Evolutionary conservation across 2,888 invertebrate species (phyloP), one percentile per base, ranked within the genome.

Genomic region (Aspidiotus rigidus): DNA sequence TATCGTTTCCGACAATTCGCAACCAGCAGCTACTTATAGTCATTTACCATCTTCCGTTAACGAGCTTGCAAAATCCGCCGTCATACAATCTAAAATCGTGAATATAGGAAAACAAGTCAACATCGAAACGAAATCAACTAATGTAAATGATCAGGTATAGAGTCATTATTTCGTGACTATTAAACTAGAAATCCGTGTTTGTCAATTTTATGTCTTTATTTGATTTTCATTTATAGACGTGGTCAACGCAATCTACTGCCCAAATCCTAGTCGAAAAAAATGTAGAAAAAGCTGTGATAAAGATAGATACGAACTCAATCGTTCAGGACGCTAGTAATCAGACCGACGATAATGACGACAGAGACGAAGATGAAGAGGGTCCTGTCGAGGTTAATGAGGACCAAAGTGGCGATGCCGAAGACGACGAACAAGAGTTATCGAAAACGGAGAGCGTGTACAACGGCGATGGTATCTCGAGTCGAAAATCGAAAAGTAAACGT

Each of bases 291-390:
- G 40, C 15, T 16, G 39, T 63, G 49, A 63, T 53, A 63, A 63
- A 15, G 53, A 39, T 63, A n/a, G 63, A 63, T 28, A 53, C 44
- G 39, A 53, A 53, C 9, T 63, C 63, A 39, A 62, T 62, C 7
- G 69, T 69, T 1, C 69, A 69, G 15, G 69, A 69, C 17, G 69
- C 69, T 28, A 60, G 69, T 7, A 69, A 69, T 44, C 69, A 69
- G 39, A 69, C 69, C 9, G 69, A 69, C n/a, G 41, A 69, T 41
- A 42, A 69, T 54, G 62, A 56, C 13, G 28, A 55, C 28, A 44
- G 56, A 13, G 39, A 69, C 17, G 44, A 42, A 7, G 55, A 55
- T 40, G 41, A 49, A 2, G 54, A 69, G 9, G n/a, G 11, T 17
- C 28, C 28, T 28, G 28, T 28, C 28, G 28, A 28, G 2, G 28